These are phyloP conservation scores for Montipora cactus DNA, from an alignment of 64 coral and sea anemone genomes.

Conservation along the genomic window DNA sequence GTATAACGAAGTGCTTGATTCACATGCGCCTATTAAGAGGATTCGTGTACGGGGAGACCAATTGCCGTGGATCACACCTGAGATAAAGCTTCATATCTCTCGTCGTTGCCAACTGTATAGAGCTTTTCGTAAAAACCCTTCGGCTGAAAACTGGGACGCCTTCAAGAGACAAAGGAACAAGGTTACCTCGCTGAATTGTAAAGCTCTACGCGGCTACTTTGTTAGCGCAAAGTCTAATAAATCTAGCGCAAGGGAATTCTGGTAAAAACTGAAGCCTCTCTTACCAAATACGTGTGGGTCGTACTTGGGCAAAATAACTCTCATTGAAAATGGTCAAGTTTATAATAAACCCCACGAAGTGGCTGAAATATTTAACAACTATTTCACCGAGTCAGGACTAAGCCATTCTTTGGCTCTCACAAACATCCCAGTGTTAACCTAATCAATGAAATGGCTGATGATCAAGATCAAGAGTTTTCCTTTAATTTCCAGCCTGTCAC, in stretches of 20 bases:
- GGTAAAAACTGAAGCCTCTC: constrained; percentile 77
- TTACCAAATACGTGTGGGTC: constrained; percentile 35
- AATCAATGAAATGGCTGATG: constrained; percentile 14
- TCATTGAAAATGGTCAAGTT: not conserved
- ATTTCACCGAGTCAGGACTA: no score
- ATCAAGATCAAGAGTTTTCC: not conserved
- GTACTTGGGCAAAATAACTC: not conserved
- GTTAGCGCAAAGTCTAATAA: constrained; percentile 34
- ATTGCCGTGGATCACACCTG: no score
- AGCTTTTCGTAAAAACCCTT: no score
- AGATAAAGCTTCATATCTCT: no score
- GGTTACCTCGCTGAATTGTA: constrained; percentile 33
- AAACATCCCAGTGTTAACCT: constrained; percentile 53
- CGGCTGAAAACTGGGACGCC: no score
- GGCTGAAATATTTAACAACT: no score
- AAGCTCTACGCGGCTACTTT: constrained; percentile 46
- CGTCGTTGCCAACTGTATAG: no score
- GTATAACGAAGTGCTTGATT: constrained; percentile 58
- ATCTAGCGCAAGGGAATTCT: constrained; percentile 30
- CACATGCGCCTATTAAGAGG: constrained; percentile 26
- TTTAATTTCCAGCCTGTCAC: no score
- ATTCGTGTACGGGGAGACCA: no score
- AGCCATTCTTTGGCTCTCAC: no score
- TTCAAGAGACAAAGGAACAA: not conserved
- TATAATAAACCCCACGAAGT: no score